Percentiles rank a stretch among this genome's conserved stretches.
phyloP scores from a whole-genome alignment of 2,797 vertebrate species.

The Sebastes alutus region DNA sequence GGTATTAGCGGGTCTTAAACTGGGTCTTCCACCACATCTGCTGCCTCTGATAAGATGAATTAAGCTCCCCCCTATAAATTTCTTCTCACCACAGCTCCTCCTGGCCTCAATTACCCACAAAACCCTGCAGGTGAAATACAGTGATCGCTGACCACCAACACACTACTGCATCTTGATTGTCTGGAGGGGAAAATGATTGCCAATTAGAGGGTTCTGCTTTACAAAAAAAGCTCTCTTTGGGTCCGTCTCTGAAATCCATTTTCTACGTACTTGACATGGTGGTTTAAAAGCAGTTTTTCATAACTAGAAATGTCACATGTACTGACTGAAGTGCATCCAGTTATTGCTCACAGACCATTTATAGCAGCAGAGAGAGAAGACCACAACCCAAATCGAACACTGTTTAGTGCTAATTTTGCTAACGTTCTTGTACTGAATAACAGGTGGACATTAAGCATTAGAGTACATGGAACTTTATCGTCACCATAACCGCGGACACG shows the following conservation, averaged over 20 bases:
- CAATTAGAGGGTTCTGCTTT: conserved; percentile 33
- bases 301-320: not conserved
- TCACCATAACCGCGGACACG: not conserved
- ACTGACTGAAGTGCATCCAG: not conserved
- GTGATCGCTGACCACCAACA: conserved; percentile 39
- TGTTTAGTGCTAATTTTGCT: not conserved
- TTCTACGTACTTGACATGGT: not conserved
- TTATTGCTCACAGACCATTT: not conserved
- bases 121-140: conserved; percentile 57
- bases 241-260: not conserved
- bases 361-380: not conserved
- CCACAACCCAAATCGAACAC: not conserved
- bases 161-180: conserved; percentile 29
- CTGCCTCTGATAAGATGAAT: conserved; percentile 64
- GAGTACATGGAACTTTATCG: not conserved
- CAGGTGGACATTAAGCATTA: not conserved
- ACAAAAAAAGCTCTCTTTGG: conserved; percentile 1
- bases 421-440: not conserved
- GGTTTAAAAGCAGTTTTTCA: not conserved
- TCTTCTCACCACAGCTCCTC: conserved; percentile 23
- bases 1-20: conserved; percentile 46
- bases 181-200: conserved; percentile 24
- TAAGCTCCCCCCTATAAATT: conserved; percentile 38
- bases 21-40: conserved; percentile 51
- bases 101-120: conserved; percentile 69